These are phyloP conservation scores for Clivina fossor DNA, from an alignment of 2,888 invertebrate species.

Conservation along the genomic window DNA sequence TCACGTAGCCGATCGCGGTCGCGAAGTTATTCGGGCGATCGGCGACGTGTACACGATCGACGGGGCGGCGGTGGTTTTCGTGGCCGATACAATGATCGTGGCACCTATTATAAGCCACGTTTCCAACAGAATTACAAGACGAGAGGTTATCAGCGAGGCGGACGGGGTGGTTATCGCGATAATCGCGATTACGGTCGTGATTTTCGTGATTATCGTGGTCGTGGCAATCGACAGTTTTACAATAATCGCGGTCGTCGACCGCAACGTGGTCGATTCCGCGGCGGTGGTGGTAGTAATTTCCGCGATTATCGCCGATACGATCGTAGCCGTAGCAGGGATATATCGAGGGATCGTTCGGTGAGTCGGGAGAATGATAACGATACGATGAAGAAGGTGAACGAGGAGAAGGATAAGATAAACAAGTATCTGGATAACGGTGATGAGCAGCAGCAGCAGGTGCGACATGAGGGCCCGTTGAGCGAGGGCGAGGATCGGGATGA, in stretches of 20 bases:
- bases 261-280: slow-evolving; percentile 49
- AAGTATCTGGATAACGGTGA: slow-evolving; percentile 56
- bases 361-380: slow-evolving; percentile 52
- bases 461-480: slow-evolving; percentile 60
- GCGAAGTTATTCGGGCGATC: slow-evolving; percentile 60
- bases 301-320: slow-evolving; percentile 67
- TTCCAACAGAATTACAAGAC: slow-evolving; percentile 67
- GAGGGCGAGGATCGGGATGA: slow-evolving; percentile 63
- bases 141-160: slow-evolving; percentile 52
- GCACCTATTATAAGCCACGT: slow-evolving; percentile 77
- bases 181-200: slow-evolving; percentile 46
- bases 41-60: slow-evolving; percentile 52
- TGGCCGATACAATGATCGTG: slow-evolving; percentile 64
- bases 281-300: slow-evolving; percentile 64
- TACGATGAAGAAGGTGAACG: slow-evolving; percentile 57
- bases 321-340: slow-evolving; percentile 65
- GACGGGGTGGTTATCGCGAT: slow-evolving; percentile 42
- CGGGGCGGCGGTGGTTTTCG: slow-evolving; percentile 57
- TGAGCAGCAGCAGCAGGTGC: slow-evolving; percentile 49
- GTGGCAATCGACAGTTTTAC: slow-evolving; percentile 50
- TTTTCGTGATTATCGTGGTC: slow-evolving; percentile 47
- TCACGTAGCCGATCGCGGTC: slow-evolving; percentile 58
- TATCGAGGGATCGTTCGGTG: slow-evolving; percentile 37
- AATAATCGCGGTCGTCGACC: slow-evolving; percentile 45
- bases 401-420: slow-evolving; percentile 61